Evolutionary conservation across 1,140 invertebrate genomes (phyloP).

Genomic region (Araneus ventricosus): DNA sequence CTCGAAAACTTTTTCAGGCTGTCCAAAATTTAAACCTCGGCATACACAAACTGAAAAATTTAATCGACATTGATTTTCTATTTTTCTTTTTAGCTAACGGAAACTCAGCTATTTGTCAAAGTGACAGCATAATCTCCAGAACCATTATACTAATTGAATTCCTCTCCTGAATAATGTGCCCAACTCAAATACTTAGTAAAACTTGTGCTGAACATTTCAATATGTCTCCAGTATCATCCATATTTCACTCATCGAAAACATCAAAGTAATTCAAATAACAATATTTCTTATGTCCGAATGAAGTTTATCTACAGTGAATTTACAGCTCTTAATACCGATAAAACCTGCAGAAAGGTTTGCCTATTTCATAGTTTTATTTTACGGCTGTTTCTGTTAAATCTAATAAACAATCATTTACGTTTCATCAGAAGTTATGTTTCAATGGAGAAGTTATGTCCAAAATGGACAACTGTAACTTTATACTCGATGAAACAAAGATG

Average conservation of each 20-base stretch:
- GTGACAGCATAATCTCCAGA: conserved; percentile 59
- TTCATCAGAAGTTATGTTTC: too few relatives aligned
- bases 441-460: too few relatives aligned
- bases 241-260: not conserved
- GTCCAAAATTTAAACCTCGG: not conserved
- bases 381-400: too few relatives aligned
- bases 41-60: conserved; percentile 5
- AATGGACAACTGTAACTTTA: too few relatives aligned
- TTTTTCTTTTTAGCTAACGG: conserved; percentile 11
- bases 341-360: too few relatives aligned
- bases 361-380: too few relatives aligned
- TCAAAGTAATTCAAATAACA: not conserved
- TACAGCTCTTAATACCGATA: too few relatives aligned
- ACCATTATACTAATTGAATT: conserved; percentile 71
- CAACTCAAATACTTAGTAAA: not conserved
- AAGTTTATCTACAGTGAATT: not conserved
- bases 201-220: not conserved
- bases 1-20: not conserved
- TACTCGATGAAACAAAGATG: too few relatives aligned
- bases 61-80: conserved; percentile 57
- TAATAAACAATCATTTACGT: too few relatives aligned
- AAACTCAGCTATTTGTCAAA: conserved; percentile 48
- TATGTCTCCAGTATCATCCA: not conserved
- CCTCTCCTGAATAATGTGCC: conserved; percentile 39
- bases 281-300: not conserved